Evolutionary conservation across 1,140 invertebrate species (phyloP).

Genomic region (Tetragonula clypearis): DNA sequence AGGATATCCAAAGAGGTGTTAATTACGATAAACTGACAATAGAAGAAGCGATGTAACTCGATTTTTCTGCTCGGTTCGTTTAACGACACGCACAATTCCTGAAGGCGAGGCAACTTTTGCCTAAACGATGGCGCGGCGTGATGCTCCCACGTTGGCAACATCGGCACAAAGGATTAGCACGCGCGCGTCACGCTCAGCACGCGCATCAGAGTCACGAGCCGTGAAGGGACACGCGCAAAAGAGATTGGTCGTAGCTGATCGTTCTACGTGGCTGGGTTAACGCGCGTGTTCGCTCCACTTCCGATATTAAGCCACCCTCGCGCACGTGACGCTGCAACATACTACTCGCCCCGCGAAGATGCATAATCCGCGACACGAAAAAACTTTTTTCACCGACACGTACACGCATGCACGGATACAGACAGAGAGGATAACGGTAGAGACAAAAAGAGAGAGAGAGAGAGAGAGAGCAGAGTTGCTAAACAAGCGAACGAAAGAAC

Average conservation of each 20-base stretch:
- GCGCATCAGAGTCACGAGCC: constrained; percentile 75
- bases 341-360: constrained; percentile 3
- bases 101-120: background rate
- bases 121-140: background rate
- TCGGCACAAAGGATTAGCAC: constrained; percentile 65
- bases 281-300: constrained; percentile 76
- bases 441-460: background rate
- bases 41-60: too few species aligned
- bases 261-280: constrained; percentile 68
- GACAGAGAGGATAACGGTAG: background rate
- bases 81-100: constrained; percentile 11
- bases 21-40: background rate
- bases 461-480: background rate
- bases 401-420: background rate
- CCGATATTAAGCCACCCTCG: constrained; percentile 76
- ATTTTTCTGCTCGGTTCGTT: background rate
- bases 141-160: constrained; percentile 21
- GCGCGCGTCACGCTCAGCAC: constrained; percentile 73
- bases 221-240: constrained; percentile 75
- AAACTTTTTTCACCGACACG: background rate
- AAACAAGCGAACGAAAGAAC: background rate
- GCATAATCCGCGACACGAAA: background rate
- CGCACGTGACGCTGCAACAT: constrained; percentile 46
- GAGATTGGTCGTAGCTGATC: constrained; percentile 69
- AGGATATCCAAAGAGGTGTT: background rate